Percentiles rank a stretch among this genome's conserved stretches.
These are phyloP conservation scores for Papilio demoleus DNA, from an alignment of 2,888 invertebrate species.

Conservation along the genomic window DNA sequence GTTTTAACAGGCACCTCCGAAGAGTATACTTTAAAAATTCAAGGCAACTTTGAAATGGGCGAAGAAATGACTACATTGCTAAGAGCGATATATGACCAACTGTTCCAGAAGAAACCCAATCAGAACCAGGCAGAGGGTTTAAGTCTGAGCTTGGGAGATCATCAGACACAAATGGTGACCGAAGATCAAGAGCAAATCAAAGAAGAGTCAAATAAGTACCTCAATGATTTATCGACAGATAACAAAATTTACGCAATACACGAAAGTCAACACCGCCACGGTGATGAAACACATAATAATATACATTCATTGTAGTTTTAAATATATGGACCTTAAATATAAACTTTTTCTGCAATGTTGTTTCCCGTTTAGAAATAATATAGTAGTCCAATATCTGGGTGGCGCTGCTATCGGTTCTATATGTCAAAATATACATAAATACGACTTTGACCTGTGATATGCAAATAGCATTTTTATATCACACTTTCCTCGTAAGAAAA, in stretches of 20 bases:
- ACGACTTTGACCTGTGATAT: no score
- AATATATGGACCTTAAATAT: no score
- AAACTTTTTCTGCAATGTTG: no score
- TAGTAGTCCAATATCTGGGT: no score
- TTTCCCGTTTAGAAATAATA: no score
- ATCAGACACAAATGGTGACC: not conserved
- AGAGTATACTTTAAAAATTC: constrained; percentile 43
- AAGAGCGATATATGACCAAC: constrained; percentile 21
- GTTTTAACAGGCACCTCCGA: constrained; percentile 35
- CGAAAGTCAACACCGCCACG: constrained; percentile 4
- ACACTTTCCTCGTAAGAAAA: no score
- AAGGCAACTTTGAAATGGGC: constrained; percentile 43
- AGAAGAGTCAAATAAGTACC: not conserved
- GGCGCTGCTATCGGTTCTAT: no score
- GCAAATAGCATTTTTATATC: no score
- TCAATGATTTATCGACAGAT: not conserved
- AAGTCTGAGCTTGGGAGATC: not conserved
- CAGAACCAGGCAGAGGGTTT: not conserved
- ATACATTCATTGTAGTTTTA: constrained; percentile 20
- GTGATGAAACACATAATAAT: constrained; percentile 13
- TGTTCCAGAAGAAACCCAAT: not conserved
- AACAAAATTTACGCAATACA: constrained; percentile 8
- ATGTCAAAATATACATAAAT: no score
- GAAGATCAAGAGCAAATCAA: not conserved
- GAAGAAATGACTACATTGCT: constrained; percentile 40